Percentiles rank a stretch among this genome's conserved stretches.
Evolutionary conservation across 2,888 invertebrate genomes (phyloP).

Genomic region (Mimas tiliae): DNA sequence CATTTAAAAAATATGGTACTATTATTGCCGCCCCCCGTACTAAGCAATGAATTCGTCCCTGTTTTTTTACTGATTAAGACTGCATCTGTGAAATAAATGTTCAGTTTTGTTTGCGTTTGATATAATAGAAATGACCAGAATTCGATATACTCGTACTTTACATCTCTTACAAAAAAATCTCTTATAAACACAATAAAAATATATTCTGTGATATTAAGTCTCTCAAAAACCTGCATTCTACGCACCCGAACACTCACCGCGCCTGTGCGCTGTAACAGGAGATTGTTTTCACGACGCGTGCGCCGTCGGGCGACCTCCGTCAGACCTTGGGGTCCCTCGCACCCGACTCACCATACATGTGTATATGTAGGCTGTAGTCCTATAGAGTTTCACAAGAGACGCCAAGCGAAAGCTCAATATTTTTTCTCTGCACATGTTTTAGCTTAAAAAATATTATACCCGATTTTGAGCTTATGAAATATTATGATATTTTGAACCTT

Average conservation of each 20-base stretch:
- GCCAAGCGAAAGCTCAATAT: neutral
- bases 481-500: no score
- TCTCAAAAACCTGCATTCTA: neutral
- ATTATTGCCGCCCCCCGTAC: neutral
- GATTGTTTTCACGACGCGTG: slow-evolving; percentile 76
- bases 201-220: neutral
- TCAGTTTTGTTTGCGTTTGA: neutral
- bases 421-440: no score
- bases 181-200: neutral
- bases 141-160: no score
- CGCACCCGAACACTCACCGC: slow-evolving; percentile 21
- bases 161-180: no score
- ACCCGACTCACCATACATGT: slow-evolving; percentile 25
- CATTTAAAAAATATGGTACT: neutral
- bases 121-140: no score
- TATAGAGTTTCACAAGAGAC: slow-evolving; percentile 11
- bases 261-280: slow-evolving; percentile 59
- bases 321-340: slow-evolving; percentile 67
- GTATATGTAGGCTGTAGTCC: slow-evolving; percentile 22
- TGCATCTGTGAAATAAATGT: neutral
- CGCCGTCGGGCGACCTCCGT: slow-evolving; percentile 72
- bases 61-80: neutral
- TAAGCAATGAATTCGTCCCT: neutral
- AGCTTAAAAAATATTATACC: neutral
- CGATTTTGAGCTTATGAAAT: neutral